Conservation (phyloP, 2,888 invertebrate genomes). For the Eupithecia exiguata region DNA sequence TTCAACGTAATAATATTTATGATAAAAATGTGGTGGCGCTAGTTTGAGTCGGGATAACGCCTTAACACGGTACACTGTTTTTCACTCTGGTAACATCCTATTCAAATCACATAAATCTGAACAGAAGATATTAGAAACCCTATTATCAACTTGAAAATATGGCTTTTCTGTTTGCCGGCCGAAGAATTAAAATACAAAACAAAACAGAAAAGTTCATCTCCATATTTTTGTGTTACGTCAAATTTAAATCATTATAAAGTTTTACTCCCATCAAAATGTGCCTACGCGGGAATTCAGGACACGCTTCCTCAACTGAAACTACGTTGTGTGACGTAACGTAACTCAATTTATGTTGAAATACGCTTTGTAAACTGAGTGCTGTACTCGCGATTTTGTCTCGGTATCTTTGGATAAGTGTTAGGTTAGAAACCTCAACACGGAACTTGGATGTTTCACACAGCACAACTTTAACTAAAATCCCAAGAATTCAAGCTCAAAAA, state of each 20-base stretch:
- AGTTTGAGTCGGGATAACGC: too few species aligned
- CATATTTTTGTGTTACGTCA: neutral
- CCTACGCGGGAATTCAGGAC: conserved; percentile 18
- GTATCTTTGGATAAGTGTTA: neutral
- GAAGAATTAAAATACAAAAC: neutral
- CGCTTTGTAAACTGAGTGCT: conserved; percentile 20
- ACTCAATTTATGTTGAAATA: conserved; percentile 30
- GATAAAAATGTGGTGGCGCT: too few species aligned
- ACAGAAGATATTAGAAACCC: neutral
- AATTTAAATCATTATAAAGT: conserved; percentile 5
- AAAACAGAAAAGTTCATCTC: conserved; percentile 2
- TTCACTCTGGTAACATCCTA: too few species aligned
- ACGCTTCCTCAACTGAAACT: conserved; percentile 28
- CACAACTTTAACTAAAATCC: neutral
- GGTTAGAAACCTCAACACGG: neutral
- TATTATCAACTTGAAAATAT: neutral
- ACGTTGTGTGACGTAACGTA: conserved; percentile 23
- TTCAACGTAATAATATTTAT: too few species aligned
- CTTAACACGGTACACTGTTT: too few species aligned
- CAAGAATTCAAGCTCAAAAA: neutral
- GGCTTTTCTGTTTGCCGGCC: neutral
- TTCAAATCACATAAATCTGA: too few species aligned
- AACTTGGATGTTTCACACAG: neutral
- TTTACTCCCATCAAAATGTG: conserved; percentile 10
- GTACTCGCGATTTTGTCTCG: conserved; percentile 12